A percentile compares a stretch with the other conserved stretches of the same genome.
Evolutionary conservation across 2,113 vertebrate genomes (phyloP).

Genomic region (Cygnus atratus): DNA sequence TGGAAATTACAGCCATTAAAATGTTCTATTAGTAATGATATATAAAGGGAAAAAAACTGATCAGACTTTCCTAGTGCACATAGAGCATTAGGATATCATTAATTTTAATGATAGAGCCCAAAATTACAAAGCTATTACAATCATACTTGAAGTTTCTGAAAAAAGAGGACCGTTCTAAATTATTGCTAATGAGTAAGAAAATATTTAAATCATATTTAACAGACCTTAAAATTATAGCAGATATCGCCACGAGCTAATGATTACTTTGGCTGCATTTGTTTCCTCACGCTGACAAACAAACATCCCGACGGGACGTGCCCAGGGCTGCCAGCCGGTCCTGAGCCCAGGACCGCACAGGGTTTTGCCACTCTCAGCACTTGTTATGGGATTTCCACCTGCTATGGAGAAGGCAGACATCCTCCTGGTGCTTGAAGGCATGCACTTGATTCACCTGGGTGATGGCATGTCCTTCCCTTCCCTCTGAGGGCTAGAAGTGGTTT

Average conservation of each 20-base stretch:
- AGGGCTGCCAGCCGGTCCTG: too few relatives aligned
- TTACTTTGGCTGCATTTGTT: background rate
- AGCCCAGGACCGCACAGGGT: too few relatives aligned
- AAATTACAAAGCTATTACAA: slow-evolving; percentile 73
- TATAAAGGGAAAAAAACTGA: slow-evolving; percentile 71
- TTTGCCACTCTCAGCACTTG: background rate
- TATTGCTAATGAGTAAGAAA: slow-evolving; percentile 67
- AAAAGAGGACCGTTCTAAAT: slow-evolving; percentile 48
- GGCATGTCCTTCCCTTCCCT: background rate
- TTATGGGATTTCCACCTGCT: background rate
- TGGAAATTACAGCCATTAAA: slow-evolving; percentile 78
- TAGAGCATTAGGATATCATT: slow-evolving; percentile 72
- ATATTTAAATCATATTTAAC: slow-evolving; percentile 67
- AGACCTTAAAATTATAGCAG: slow-evolving; percentile 22
- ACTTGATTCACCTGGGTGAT: background rate
- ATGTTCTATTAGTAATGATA: slow-evolving; percentile 79
- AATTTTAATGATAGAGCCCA: slow-evolving; percentile 76
- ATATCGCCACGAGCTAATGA: background rate
- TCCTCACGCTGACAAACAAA: background rate
- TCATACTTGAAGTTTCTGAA: slow-evolving; percentile 46
- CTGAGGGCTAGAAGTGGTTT: background rate
- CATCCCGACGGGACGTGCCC: rapidly evolving
- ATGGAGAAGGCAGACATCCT: rapidly evolving
- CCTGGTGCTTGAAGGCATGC: rapidly evolving
- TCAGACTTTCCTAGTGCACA: slow-evolving; percentile 63